phyloP scores from a whole-genome alignment of 2,797 vertebrate genomes.

The Lagodon rhomboides region DNA sequence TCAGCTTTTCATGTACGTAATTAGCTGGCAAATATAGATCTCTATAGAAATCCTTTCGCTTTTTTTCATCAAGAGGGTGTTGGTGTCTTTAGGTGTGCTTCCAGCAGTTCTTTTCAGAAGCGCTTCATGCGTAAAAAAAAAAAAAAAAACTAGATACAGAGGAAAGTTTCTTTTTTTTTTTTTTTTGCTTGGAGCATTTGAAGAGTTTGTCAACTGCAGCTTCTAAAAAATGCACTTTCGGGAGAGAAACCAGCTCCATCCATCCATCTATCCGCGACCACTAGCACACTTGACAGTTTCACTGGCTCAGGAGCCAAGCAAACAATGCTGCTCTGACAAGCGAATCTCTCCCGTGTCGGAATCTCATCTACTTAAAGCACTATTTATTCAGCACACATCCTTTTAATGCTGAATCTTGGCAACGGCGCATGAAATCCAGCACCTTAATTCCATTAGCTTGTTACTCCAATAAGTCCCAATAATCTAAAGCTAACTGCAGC shows the following conservation, averaged over 20 bases:
- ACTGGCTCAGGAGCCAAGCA: constrained; percentile 71
- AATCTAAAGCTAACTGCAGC: constrained; percentile 81
- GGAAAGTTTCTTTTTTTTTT: constrained; percentile 50
- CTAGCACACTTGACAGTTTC: constrained; percentile 75
- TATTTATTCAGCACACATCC: constrained; percentile 84
- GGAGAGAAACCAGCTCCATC: constrained; percentile 54
- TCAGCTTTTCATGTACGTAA: constrained; percentile 83
- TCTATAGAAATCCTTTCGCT: constrained; percentile 60
- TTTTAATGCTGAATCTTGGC: constrained; percentile 85
- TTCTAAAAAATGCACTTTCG: constrained; percentile 53
- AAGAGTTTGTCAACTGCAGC: constrained; percentile 67
- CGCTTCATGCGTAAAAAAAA: constrained; percentile 25
- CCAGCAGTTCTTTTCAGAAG: constrained; percentile 64
- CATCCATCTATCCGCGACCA: constrained; percentile 68
- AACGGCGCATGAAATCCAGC: constrained; percentile 81
- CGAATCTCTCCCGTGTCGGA: constrained; percentile 77
- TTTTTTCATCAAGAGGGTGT: constrained; percentile 60
- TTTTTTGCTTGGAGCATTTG: constrained; percentile 47
- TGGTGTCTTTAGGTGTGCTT: constrained; percentile 70
- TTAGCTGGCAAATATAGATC: constrained; percentile 83
- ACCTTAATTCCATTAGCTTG: constrained; percentile 87
- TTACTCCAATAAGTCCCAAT: constrained; percentile 86
- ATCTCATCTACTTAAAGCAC: constrained; percentile 83
- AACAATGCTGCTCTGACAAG: constrained; percentile 80
- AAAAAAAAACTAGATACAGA: constrained; percentile 38